Base-by-base conservation (phyloP, 2,113 vertebrate genomes). In the Podarcis cretensis region DNA sequence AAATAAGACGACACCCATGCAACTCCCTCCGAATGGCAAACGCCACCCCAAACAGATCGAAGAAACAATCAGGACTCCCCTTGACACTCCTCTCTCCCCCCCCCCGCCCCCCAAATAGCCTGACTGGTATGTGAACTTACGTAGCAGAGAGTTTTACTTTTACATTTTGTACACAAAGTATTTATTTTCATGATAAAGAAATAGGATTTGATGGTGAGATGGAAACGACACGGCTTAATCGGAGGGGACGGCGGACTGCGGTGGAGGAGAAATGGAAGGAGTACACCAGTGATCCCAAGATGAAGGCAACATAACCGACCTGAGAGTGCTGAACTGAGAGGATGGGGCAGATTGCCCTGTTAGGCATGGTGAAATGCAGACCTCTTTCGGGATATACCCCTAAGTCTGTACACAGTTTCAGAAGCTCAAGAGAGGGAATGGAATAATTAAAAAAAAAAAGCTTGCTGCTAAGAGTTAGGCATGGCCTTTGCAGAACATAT, bases 401-500 rank as follows among this genome's bases (percentile, higher is more conserved):
- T 20, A 84, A 83, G 32, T n/a, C 25, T 12, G 27, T 54, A 32
- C 69, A 21, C 21, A 18, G 35, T 80, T 76, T 54, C 75, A 68
- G 18, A 54, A 79, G 74, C 48, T 73, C 40, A 81, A 48, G 65
- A 69, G 74, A 73, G 71, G 73, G 57, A 82, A 88, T 54, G 12
- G 73, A 30, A 25, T 21, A 5, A 59, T 48, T 48, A 48, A 48
- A 48, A 37, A 37, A 37, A 5, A 5, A 80, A 73, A 23, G 83
- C 37, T 81, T n/a, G 12, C 80, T 75, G 12, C n/a, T 4, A 57
- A 87, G 81, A 84, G n/a, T 71, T 54, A 82, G 54, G 75, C 78
- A 85, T 84, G 78, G 87, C 83, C 80, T 84, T 77, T 71, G 89
- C 89, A 85, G 81, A 82, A 94, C 93, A 95, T 94, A 96, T 96